Evolutionary conservation across 2,888 invertebrate genomes (phyloP).

Genomic region (Phyto melanocephala): DNA sequence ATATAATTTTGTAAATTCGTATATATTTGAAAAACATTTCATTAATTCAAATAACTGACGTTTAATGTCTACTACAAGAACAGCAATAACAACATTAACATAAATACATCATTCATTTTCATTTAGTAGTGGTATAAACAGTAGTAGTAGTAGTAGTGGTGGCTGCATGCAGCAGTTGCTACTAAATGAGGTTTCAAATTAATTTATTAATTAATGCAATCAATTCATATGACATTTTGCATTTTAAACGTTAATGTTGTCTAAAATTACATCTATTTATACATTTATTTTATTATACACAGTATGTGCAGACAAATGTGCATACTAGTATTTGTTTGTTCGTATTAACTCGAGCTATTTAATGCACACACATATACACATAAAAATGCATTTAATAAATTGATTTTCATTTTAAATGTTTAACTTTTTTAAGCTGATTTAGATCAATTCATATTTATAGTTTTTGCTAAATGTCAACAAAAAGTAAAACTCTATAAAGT

Average conservation of each 20-base stretch:
- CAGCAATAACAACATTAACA: neutral
- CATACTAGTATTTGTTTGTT: neutral
- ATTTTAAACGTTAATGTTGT: slow-evolving; percentile 64
- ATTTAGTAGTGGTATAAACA: slow-evolving; percentile 18
- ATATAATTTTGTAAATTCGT: no score
- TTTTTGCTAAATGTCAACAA: neutral
- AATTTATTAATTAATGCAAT: slow-evolving; percentile 68
- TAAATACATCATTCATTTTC: slow-evolving; percentile 36
- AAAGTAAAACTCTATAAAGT: neutral
- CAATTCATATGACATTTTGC: slow-evolving; percentile 66
- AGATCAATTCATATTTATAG: neutral
- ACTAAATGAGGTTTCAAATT: slow-evolving; percentile 66
- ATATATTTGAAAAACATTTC: neutral
- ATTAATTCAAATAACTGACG: slow-evolving; percentile 15
- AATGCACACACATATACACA: neutral
- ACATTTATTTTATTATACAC: slow-evolving; percentile 13
- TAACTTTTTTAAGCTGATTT: neutral
- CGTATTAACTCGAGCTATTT: neutral
- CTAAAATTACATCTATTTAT: slow-evolving; percentile 60
- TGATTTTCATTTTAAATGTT: neutral
- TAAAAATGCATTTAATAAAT: slow-evolving; percentile 6
- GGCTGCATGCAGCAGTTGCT: slow-evolving; percentile 57
- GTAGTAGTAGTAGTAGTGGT: no score
- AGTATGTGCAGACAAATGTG: slow-evolving; percentile 9
- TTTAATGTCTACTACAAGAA: neutral